A percentile compares a stretch with the other conserved stretches of the same genome.
Evolutionary conservation across 1,140 invertebrate species (phyloP).

Genomic region (Himalopsyche phryganea): DNA sequence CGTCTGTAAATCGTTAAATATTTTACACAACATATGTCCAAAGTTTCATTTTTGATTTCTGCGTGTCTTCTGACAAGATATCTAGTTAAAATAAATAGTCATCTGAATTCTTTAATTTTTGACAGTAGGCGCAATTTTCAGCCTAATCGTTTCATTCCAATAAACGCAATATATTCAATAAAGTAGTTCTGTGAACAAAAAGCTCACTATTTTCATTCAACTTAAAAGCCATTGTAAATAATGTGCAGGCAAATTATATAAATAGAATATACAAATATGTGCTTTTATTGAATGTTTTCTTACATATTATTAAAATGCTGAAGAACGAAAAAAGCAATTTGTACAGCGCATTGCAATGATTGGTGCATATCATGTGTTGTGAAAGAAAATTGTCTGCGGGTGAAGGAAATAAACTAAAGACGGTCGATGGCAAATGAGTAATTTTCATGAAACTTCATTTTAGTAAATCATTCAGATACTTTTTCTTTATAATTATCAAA

Average conservation of each 20-base stretch:
- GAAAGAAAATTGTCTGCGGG: slow-evolving; percentile 15
- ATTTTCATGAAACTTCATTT: too few relatives aligned
- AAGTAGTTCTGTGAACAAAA: not conserved
- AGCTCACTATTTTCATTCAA: slow-evolving; percentile 4
- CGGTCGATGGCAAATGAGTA: too few relatives aligned
- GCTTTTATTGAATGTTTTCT: slow-evolving; percentile 23
- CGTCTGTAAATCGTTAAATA: too few relatives aligned
- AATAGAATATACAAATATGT: slow-evolving; percentile 5
- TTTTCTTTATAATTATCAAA: too few relatives aligned
- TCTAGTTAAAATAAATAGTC: too few relatives aligned
- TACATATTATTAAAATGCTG: not conserved
- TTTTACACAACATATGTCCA: too few relatives aligned
- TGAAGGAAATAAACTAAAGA: not conserved
- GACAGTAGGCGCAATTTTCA: slow-evolving; percentile 7
- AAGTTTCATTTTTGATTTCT: too few relatives aligned
- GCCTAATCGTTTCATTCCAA: slow-evolving; percentile 24
- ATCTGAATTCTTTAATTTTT: too few relatives aligned
- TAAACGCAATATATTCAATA: slow-evolving; percentile 15
- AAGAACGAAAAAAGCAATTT: slow-evolving; percentile 22
- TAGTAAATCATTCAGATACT: too few relatives aligned
- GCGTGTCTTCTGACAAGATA: too few relatives aligned
- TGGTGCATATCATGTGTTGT: slow-evolving; percentile 33
- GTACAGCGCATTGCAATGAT: slow-evolving; percentile 23
- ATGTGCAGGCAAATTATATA: slow-evolving; percentile 1
- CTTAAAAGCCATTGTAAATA: slow-evolving; percentile 5